phyloP scores from a whole-genome alignment of 2,113 vertebrate species.

The Jaculus jaculus region DNA sequence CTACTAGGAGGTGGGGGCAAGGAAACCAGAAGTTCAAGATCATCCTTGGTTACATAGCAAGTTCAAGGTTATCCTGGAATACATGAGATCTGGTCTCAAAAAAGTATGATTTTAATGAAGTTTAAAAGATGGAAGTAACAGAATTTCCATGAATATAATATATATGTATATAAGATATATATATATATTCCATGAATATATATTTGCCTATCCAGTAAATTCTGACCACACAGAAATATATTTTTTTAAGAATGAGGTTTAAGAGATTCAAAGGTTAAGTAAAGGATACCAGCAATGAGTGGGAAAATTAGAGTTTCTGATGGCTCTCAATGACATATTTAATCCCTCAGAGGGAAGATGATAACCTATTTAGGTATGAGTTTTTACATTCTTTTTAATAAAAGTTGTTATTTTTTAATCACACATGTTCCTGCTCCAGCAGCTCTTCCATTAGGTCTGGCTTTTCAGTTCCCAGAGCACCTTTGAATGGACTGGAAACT shows the following conservation, averaged over 20 bases:
- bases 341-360: not conserved
- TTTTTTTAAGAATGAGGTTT: not conserved
- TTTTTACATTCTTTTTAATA: conserved; percentile 7
- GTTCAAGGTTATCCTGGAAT: too few relatives aligned
- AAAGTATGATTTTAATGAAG: not conserved
- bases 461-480: conserved; percentile 34
- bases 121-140: not conserved
- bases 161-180: too few relatives aligned
- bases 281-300: conserved; percentile 8
- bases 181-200: not conserved
- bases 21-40: too few relatives aligned
- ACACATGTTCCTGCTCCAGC: not conserved
- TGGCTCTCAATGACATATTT: not conserved
- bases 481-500: conserved; percentile 61
- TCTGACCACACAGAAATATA: not conserved
- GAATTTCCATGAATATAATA: not conserved
- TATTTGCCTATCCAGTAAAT: not conserved
- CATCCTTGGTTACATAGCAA: too few relatives aligned
- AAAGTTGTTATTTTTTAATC: not conserved
- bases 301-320: not conserved
- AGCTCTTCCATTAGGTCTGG: not conserved
- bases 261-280: not conserved
- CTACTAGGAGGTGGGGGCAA: too few relatives aligned
- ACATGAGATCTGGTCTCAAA: not conserved
- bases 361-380: not conserved